Percentiles rank a stretch among this genome's conserved stretches.
These are phyloP conservation scores for Dysidea cf. avara DNA, from an alignment of 37 sponge, comb jelly and placozoan genomes.

Conservation along the genomic window DNA sequence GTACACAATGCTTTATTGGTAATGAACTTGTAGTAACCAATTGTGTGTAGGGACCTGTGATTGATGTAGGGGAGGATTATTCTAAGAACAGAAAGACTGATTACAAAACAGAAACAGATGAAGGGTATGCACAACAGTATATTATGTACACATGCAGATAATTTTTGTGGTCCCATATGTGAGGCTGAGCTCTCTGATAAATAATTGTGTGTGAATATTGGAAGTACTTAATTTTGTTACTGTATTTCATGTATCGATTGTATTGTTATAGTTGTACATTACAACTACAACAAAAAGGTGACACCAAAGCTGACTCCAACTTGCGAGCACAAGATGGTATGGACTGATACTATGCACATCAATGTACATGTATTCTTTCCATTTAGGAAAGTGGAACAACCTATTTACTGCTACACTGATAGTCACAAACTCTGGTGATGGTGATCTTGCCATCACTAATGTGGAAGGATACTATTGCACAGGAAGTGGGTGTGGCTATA, in stretches of 20 bases:
- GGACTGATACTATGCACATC: not conserved
- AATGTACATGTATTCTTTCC: not conserved
- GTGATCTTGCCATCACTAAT: constrained; percentile 21
- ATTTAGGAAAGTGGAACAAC: constrained; percentile 49
- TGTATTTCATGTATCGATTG: not conserved
- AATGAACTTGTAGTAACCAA: not conserved
- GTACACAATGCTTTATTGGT: not conserved
- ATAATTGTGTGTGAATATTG: too few relatives aligned
- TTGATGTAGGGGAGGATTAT: constrained; percentile 57
- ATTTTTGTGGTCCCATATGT: too few relatives aligned
- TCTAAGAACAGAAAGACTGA: constrained; percentile 61
- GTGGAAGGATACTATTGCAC: constrained; percentile 39
- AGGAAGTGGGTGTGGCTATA: constrained; percentile 18
- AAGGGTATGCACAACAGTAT: constrained; percentile 28
- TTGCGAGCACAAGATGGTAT: constrained; percentile 7
- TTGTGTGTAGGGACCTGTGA: constrained; percentile 41
- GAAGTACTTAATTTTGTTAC: not conserved
- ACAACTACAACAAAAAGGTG: constrained; percentile 19
- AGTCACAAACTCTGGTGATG: constrained; percentile 21
- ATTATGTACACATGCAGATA: not conserved
- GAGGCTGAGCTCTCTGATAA: too few relatives aligned
- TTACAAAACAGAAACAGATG: constrained; percentile 38
- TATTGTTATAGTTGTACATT: constrained; percentile 32
- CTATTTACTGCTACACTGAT: constrained; percentile 28
- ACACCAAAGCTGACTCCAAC: constrained; percentile 20